Conservation (phyloP, 1,140 invertebrate species). For the Monochamus saltuarius region DNA sequence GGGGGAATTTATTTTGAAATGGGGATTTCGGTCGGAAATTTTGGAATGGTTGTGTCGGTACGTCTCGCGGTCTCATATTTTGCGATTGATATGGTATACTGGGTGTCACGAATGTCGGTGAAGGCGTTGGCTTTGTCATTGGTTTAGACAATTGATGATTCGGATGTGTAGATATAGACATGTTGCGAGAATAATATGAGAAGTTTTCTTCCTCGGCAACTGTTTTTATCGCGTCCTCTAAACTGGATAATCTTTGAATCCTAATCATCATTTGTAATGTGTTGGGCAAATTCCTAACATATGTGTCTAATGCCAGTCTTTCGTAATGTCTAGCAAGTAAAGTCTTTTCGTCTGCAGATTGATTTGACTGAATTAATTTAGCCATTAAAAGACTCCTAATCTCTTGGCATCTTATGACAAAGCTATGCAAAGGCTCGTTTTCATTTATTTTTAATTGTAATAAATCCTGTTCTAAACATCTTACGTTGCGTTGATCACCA, state of each 20-base stretch:
- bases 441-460: slow-evolving; percentile 27
- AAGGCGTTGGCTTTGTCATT: not conserved
- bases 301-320: slow-evolving; percentile 26
- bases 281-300: slow-evolving; percentile 19
- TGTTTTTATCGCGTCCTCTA: slow-evolving; percentile 24
- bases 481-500: slow-evolving; percentile 30
- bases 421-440: slow-evolving; percentile 26
- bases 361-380: slow-evolving; percentile 25
- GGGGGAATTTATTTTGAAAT: too few relatives aligned
- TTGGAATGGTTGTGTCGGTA: too few relatives aligned
- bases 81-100: too few relatives aligned
- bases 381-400: slow-evolving; percentile 25
- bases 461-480: slow-evolving; percentile 35
- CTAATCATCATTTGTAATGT: slow-evolving; percentile 21
- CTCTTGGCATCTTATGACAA: slow-evolving; percentile 33
- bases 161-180: not conserved
- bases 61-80: too few relatives aligned
- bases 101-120: too few relatives aligned
- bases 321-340: slow-evolving; percentile 21
- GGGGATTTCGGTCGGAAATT: too few relatives aligned
- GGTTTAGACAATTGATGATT: not conserved
- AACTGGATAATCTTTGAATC: slow-evolving; percentile 17
- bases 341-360: slow-evolving; percentile 9
- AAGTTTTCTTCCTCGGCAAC: slow-evolving; percentile 31
- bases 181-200: slow-evolving; percentile 9